These are phyloP conservation scores for Dicroscelio sp. DNA, from an alignment of 2,888 invertebrate genomes.

Conservation along the genomic window DNA sequence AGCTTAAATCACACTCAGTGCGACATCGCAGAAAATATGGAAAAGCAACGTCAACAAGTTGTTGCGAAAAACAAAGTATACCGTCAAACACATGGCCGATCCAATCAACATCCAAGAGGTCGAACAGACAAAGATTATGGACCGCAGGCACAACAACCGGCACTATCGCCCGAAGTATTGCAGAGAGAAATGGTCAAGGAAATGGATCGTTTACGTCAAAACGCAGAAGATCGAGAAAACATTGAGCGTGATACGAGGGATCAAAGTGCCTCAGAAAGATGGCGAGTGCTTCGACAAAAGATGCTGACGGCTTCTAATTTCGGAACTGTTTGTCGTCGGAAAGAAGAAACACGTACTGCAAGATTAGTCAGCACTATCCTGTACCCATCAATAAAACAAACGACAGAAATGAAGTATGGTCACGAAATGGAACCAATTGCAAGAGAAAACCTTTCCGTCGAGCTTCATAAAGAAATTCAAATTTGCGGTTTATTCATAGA, in stretches of 20 bases:
- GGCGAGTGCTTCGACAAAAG: slow-evolving; percentile 41
- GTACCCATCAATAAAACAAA: slow-evolving; percentile 44
- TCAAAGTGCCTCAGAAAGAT: slow-evolving; percentile 55
- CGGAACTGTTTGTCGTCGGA: slow-evolving; percentile 45
- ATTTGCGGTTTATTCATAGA: slow-evolving; percentile 72
- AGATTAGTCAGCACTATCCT: slow-evolving; percentile 60
- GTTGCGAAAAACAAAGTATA: background rate
- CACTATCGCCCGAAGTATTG: background rate
- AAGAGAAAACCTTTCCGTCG: background rate
- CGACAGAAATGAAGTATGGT: slow-evolving; percentile 56
- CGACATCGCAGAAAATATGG: background rate
- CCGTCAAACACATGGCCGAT: too few relatives aligned
- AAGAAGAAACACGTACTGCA: slow-evolving; percentile 47
- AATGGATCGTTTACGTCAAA: slow-evolving; percentile 22
- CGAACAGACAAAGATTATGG: background rate
- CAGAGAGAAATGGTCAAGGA: background rate
- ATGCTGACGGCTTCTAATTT: slow-evolving; percentile 70
- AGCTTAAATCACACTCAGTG: background rate
- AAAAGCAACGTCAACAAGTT: background rate
- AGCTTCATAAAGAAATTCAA: slow-evolving; percentile 38
- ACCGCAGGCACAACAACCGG: background rate
- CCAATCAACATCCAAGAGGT: background rate
- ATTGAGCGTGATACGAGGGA: slow-evolving; percentile 51
- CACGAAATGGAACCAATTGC: slow-evolving; percentile 70
- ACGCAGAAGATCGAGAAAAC: slow-evolving; percentile 14